phyloP scores from a whole-genome alignment of 2,797 vertebrate species.

The Centropyge bicolor region DNA sequence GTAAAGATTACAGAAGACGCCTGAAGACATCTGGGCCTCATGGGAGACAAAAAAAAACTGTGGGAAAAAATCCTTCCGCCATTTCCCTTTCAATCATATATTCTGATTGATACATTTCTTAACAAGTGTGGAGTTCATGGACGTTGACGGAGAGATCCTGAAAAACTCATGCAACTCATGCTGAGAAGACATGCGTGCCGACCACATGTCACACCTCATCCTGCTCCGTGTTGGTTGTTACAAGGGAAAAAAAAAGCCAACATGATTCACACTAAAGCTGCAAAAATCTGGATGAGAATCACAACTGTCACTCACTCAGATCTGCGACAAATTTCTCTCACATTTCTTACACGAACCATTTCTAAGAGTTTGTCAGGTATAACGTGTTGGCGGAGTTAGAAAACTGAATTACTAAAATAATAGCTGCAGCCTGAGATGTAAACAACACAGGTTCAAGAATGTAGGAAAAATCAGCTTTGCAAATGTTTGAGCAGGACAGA shows the following conservation, averaged over 20 bases:
- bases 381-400: no score
- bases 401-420: no score
- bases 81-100: conserved; percentile 34
- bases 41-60: not conserved
- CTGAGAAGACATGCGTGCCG: not conserved
- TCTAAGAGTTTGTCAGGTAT: not conserved
- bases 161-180: conserved; percentile 1
- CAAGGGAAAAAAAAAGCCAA: no score
- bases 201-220: conserved; percentile 1
- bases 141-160: not conserved
- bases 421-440: not conserved
- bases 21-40: conserved; percentile 38
- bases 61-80: conserved; percentile 8
- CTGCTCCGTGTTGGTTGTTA: not conserved
- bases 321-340: not conserved
- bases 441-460: not conserved
- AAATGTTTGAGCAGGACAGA: not conserved
- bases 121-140: not conserved
- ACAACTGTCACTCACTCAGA: not conserved
- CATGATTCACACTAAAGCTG: not conserved
- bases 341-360: not conserved
- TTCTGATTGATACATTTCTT: conserved; percentile 23
- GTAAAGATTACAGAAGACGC: conserved; percentile 59
- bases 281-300: not conserved
- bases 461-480: not conserved